These are phyloP conservation scores for Malurus cyaneus DNA, from an alignment of 2,113 vertebrate genomes.

Conservation along the genomic window DNA sequence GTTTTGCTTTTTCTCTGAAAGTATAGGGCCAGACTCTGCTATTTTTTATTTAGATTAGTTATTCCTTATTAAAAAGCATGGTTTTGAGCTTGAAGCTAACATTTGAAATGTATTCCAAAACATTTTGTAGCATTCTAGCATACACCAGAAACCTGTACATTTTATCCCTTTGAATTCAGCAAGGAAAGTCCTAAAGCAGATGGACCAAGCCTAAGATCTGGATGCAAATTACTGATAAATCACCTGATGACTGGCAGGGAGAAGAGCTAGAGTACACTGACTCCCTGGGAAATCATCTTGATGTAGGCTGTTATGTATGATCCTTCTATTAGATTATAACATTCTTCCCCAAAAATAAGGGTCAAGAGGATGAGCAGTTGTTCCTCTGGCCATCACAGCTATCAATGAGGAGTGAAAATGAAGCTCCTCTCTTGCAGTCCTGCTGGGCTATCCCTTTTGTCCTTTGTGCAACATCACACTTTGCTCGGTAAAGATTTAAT, in stretches of 20 bases:
- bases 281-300: background rate
- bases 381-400: background rate
- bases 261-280: background rate
- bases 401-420: background rate
- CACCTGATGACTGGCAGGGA: background rate
- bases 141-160: background rate
- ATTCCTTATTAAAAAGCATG: background rate
- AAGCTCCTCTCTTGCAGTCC: background rate
- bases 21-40: background rate
- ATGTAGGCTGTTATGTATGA: background rate
- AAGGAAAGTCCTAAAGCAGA: background rate
- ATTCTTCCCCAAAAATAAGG: background rate
- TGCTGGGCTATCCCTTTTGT: background rate
- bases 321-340: background rate
- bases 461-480: background rate
- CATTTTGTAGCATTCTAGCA: background rate
- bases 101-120: background rate
- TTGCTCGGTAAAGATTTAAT: background rate
- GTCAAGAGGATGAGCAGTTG: background rate
- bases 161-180: background rate
- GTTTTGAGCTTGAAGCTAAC: background rate
- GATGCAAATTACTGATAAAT: background rate
- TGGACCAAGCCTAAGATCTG: background rate
- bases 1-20: background rate
- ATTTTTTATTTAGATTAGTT: background rate